These are phyloP conservation scores for Falco concolor DNA, from an alignment of 2,797 vertebrate species.

Conservation along the genomic window DNA sequence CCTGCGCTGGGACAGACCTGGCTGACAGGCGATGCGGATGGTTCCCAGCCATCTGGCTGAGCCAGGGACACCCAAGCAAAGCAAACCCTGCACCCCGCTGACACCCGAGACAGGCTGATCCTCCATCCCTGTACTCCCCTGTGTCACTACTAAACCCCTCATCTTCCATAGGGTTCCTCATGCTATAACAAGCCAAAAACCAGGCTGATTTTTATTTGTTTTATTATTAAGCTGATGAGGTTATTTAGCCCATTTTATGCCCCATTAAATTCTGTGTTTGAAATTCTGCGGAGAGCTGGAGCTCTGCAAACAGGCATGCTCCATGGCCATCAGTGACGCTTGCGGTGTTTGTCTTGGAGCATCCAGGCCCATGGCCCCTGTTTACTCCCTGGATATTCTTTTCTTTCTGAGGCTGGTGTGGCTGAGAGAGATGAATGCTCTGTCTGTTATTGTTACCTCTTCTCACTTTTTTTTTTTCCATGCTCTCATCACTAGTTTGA, in stretches of 20 bases:
- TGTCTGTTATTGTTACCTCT: constrained; percentile 48
- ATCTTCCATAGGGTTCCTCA: background rate
- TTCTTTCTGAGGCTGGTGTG: background rate
- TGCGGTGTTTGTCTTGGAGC: background rate
- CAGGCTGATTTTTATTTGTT: background rate
- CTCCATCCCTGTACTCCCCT: accelerated
- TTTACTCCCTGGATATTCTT: background rate
- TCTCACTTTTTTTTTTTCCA: background rate
- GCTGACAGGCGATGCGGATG: background rate
- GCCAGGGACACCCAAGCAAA: background rate
- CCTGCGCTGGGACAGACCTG: background rate
- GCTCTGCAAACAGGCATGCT: background rate
- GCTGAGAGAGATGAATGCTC: constrained; percentile 20
- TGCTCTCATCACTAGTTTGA: constrained; percentile 42
- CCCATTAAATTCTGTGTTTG: constrained; percentile 23
- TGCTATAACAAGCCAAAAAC: background rate
- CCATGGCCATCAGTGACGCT: background rate
- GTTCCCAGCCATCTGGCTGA: background rate
- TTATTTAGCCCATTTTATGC: constrained; percentile 45
- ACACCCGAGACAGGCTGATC: accelerated
- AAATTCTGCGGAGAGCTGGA: background rate
- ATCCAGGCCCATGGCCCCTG: background rate
- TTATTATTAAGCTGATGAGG: constrained; percentile 45
- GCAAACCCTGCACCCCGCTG: background rate
- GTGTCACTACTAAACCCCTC: accelerated